Evolutionary conservation across 2,113 vertebrate species (phyloP).

Genomic region (Corydoras sp.): DNA sequence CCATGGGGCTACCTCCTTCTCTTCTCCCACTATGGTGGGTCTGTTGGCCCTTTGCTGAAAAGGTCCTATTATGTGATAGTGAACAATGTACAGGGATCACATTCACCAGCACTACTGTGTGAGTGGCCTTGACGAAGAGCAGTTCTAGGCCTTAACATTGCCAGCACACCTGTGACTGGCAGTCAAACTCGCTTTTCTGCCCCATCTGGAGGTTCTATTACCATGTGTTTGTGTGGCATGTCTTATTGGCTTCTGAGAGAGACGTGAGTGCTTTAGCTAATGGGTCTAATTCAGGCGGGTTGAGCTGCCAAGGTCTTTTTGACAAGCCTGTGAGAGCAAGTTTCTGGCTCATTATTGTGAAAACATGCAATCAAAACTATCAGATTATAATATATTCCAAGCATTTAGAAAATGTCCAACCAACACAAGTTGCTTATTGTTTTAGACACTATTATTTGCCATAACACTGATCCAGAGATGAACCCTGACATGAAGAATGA

Average conservation of each 20-base stretch:
- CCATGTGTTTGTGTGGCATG: conserved; percentile 63
- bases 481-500: too few relatives aligned
- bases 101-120: conserved; percentile 62
- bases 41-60: conserved; percentile 59
- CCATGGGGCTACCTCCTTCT: conserved; percentile 49
- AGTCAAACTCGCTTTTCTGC: conserved; percentile 43
- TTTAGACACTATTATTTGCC: too few relatives aligned
- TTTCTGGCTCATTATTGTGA: conserved; percentile 26
- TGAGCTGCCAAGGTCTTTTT: conserved; percentile 57
- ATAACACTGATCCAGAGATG: too few relatives aligned
- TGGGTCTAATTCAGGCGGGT: conserved; percentile 62
- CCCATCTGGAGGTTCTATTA: conserved; percentile 61
- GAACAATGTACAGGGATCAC: conserved; percentile 73
- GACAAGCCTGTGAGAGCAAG: conserved; percentile 41
- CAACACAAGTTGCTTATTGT: too few relatives aligned
- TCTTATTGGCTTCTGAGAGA: conserved; percentile 56
- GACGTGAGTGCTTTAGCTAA: conserved; percentile 60
- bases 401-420: too few relatives aligned
- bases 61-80: conserved; percentile 64
- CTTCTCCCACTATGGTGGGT: conserved; percentile 36
- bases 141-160: conserved; percentile 50
- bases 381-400: too few relatives aligned
- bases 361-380: background rate
- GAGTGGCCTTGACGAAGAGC: conserved; percentile 50
- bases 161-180: conserved; percentile 44